Percentiles rank a stretch among this genome's conserved stretches.
Conservation (phyloP, 2,797 vertebrate genomes). For the Crypturellus tataupa region DNA sequence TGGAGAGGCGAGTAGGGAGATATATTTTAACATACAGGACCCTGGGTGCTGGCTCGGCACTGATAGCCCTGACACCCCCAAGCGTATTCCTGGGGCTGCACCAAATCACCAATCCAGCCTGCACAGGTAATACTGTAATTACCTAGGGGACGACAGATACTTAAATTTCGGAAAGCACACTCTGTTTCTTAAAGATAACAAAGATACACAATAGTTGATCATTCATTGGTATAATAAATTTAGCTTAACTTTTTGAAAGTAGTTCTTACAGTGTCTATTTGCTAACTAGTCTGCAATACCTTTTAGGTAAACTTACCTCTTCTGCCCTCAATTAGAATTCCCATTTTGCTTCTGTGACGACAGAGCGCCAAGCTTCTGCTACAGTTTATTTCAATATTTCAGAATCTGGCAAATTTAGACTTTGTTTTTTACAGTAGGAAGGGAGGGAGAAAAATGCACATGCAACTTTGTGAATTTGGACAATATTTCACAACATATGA, state of each 20-base stretch:
- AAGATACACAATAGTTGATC: background rate
- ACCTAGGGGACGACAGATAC: background rate
- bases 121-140: background rate
- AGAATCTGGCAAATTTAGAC: background rate
- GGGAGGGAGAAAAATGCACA: background rate
- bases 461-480: background rate
- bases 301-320: background rate
- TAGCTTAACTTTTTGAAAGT: background rate
- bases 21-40: fast-evolving
- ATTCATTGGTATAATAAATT: background rate
- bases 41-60: background rate
- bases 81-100: background rate
- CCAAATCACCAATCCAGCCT: background rate
- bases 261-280: background rate
- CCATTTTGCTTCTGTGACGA: background rate
- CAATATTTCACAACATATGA: background rate
- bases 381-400: background rate
- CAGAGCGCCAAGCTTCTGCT: background rate
- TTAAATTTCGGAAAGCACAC: background rate
- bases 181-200: background rate
- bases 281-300: background rate
- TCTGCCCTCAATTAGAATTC: background rate
- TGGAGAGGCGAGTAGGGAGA: background rate
- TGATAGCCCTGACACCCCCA: background rate
- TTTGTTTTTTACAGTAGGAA: background rate